Percentiles rank a stretch among this genome's conserved stretches.
Conservation (phyloP, 2,888 invertebrate genomes). For the Electrophaes corylata region DNA sequence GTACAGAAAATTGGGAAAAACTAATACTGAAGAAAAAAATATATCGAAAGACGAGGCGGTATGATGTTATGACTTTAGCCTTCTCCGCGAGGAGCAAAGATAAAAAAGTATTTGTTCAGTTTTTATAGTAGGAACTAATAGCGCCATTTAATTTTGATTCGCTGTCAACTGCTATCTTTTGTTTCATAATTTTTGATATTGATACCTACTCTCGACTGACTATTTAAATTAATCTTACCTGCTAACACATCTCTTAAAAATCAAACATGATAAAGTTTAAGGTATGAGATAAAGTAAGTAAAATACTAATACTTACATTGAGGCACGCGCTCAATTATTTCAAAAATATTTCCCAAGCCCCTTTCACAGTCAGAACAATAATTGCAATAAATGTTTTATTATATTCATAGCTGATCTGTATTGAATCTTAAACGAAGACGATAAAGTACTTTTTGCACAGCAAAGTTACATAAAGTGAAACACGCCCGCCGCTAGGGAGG, state of each 20-base stretch:
- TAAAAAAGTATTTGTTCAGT: too few species aligned
- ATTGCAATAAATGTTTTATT: background rate
- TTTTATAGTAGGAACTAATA: too few species aligned
- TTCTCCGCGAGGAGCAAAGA: too few species aligned
- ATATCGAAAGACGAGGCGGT: too few species aligned
- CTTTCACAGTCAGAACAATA: background rate
- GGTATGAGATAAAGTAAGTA: background rate
- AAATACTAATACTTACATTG: background rate
- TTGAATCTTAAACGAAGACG: background rate
- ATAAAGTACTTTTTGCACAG: conserved; percentile 16
- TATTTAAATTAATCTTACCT: too few species aligned
- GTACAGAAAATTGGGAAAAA: background rate
- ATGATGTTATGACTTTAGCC: too few species aligned
- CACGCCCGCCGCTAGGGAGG: conserved; percentile 12
- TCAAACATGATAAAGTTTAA: background rate
- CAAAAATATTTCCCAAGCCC: background rate
- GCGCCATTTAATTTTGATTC: too few species aligned
- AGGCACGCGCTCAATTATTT: background rate
- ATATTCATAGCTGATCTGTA: background rate
- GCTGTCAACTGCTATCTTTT: too few species aligned
- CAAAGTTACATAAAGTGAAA: conserved; percentile 10
- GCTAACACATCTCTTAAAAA: background rate
- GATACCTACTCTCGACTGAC: too few species aligned
- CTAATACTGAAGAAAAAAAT: too few species aligned
- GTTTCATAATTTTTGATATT: too few species aligned